Evolutionary conservation across 2,888 invertebrate genomes (phyloP), one percentile per base, ranked within the genome.

Genomic region (Portevinia maculata): DNA sequence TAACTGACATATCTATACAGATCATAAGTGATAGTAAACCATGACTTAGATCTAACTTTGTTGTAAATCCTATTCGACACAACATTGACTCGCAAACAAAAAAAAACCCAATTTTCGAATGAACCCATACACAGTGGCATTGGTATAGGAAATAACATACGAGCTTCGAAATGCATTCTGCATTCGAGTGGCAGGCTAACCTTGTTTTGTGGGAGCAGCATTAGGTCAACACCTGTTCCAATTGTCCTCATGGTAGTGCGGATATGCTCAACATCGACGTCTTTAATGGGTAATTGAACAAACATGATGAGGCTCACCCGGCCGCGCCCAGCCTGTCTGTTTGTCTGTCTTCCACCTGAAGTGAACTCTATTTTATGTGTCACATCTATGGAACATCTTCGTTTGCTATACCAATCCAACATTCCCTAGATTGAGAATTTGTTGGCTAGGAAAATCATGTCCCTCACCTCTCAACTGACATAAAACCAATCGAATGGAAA

Each of bases 251-350:
- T 50, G 48, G 1, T 46, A 48, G 67, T 39, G 52, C 30, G 19
- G 28, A 41, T 32, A 52, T 73, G 74, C 67, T 55, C 57, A 69
- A 69, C 69, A 60, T 50, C 60, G 74, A 67, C 60, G 73, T 75
- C 75, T 70, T 64, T 75, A 75, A 75, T 75, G 64, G 75, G 34
- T 67, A 75, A 75, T 75, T 81, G 70, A 81, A 81, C 79, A 64
- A 34, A 69, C 75, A 70, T 32, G 30, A 50, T 52, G 41, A 62
- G 37, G 57, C 44, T 75, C 30, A 69, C 28, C 53, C 28, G 48
- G 55, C 8, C 53, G 17, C 28, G 28, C 30, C 30, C 30, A 28
- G 39, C 48, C 39, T 39, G 37, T 55, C 67, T 17, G 55, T 57
- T 69, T 41, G 39, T 41, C 46, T 37, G 53, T 55, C 32, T 41